Evolutionary conservation across 2,113 vertebrate genomes (phyloP).

Genomic region (Cinclus cinclus): DNA sequence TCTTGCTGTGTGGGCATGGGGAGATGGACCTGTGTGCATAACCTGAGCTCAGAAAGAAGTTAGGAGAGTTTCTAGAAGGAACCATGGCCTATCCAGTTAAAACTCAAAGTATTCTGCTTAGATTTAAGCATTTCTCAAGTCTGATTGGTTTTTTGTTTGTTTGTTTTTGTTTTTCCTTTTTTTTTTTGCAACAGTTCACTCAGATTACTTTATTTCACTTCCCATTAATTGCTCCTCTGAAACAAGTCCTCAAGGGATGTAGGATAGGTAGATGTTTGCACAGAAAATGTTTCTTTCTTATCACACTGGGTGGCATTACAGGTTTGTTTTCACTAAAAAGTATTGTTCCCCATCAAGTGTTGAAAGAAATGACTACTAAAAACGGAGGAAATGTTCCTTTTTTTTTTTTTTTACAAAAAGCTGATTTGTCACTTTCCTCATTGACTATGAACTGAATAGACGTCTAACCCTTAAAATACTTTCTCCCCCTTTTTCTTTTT

Average conservation of each 20-base stretch:
- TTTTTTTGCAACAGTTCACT: neutral
- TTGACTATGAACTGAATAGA: conserved; percentile 71
- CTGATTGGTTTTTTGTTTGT: neutral
- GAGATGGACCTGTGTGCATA: neutral
- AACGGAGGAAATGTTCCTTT: conserved; percentile 55
- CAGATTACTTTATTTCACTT: neutral
- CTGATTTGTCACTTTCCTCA: conserved; percentile 73
- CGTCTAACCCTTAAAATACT: conserved; percentile 79
- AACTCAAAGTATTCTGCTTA: neutral
- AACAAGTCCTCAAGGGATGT: neutral
- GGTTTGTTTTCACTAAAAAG: conserved; percentile 28
- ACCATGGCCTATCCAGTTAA: neutral
- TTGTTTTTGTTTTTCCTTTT: neutral
- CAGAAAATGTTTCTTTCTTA: neutral
- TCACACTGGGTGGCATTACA: conserved; percentile 27
- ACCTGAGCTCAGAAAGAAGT: neutral
- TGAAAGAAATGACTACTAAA: conserved; percentile 21
- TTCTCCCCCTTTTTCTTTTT: conserved; percentile 70
- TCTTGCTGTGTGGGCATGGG: neutral
- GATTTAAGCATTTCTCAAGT: neutral
- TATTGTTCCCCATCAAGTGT: neutral
- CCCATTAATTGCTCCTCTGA: neutral
- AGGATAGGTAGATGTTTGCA: neutral
- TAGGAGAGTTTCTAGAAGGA: neutral
- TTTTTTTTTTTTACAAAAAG: neutral